Base-by-base conservation (phyloP, 2,888 invertebrate genomes). In the Lasius fuliginosus region DNA sequence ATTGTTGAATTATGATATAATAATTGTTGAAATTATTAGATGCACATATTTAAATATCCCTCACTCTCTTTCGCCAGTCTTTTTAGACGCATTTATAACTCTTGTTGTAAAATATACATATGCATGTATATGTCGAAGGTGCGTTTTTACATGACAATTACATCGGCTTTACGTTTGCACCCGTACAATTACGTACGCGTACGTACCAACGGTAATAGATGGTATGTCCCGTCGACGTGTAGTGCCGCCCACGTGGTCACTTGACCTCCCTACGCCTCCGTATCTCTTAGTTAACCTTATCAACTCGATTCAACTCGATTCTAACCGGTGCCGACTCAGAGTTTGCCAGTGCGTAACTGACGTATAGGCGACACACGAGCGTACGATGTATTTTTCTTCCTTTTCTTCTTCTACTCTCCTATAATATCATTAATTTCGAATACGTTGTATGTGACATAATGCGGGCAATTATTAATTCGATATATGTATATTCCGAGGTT, bases 191-290 rank as follows among this genome's bases (percentile, higher is more conserved):
- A 64, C 60, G 56, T 40, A 75, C 69, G 77, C 67, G 27, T 53
- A 83, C 67, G 65, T 85, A 82, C 89, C 90, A 90, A 81, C 49
- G 88, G 92, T 93, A 94, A 93, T 94, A 92, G 91, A 79, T 90
- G 93, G 92, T 91, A 93, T 92, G 90, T 85, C 91, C 87, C 91
- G 92, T 92, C 92, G 93, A 92, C 92, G 93, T 93, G 91, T 91
- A 91, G 82, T 87, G 91, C 91, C 94, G 93, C 94, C 94, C 92
- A 94, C 94, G 92, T 91, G 91, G 91, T 92, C 94, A 94, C 94
- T 95, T 95, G 94, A 95, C 94, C 94, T 94, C 94, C 88, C 93
- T 90, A 93, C 93, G 94, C 94, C 94, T 93, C 94, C 94, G 92
- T 93, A 94, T 92, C 92, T 92, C 91, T 90, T 92, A 94, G 93